Evolutionary conservation across 2,797 vertebrate species (phyloP), one percentile per base, ranked within the genome.

Genomic region (Limosa lapponica): DNA sequence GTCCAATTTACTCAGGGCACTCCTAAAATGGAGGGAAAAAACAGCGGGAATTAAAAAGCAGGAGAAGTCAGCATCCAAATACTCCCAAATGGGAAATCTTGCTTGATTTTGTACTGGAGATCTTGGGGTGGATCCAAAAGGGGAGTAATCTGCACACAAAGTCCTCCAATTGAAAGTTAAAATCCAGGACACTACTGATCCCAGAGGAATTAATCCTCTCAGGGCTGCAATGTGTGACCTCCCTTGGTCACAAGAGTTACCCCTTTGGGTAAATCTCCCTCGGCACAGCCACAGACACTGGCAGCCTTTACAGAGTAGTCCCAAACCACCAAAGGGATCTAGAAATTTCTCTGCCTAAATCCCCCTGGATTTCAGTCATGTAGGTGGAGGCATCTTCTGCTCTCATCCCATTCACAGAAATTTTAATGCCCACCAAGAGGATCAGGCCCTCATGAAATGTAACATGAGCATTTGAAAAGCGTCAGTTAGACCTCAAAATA

Each of bases 221-320:
- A 0, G 1, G 1, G 34, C 10, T 69, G 16, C 39, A 30, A 28
- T n/a, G 52, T 74, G 8, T 71, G 64, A 52, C 23, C 8, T 82
- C 52, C 32, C 37, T 61, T 24, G 11, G 32, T 65, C 22, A 69
- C 58, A 44, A 30, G 24, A 90, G 3, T 86, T 48, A 34, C 0
- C 0, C n/a, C 18, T 9, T 49, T 46, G 34, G 16, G 4, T 58
- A 41, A 74, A 65, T 52, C 37, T 90, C 28, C 52, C 34, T 55
- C 5, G 3, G 23, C 16, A 54, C 18, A 89, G 37, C 10, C 58
- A 72, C 1, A 3, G 58, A 59, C 30, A 18, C 18, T 0, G 0
- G 3, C 13, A 87, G n/a, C 25, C 77, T 92, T 82, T 54, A 48
- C 41, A 87, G 22, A 86, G 16, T 3, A 32, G 8, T 27, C 30